phyloP scores from a whole-genome alignment of 2,113 vertebrate species.

The Semnopithecus entellus region DNA sequence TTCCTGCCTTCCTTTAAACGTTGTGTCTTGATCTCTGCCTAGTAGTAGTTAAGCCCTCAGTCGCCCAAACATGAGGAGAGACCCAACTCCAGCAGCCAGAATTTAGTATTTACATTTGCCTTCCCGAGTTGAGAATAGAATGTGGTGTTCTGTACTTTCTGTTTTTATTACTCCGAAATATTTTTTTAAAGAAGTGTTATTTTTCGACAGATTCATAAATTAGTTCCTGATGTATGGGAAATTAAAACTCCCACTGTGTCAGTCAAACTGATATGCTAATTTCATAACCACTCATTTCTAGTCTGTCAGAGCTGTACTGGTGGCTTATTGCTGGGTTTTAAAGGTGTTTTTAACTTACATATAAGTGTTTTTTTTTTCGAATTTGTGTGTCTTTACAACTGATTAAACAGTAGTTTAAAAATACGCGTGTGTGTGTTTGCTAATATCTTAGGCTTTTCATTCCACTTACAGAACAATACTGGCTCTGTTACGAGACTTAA shows the following conservation, averaged over 20 bases:
- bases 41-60: slow-evolving; percentile 50
- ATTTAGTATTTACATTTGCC: slow-evolving; percentile 70
- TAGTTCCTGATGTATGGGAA: slow-evolving; percentile 78
- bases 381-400: slow-evolving; percentile 84
- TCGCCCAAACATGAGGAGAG: slow-evolving; percentile 32
- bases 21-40: slow-evolving; percentile 66
- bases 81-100: slow-evolving; percentile 62
- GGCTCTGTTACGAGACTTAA: neutral
- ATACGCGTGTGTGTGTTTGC: slow-evolving; percentile 26
- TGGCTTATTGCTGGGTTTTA: slow-evolving; percentile 79
- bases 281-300: slow-evolving; percentile 77
- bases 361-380: slow-evolving; percentile 83
- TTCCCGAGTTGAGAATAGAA: slow-evolving; percentile 74
- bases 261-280: slow-evolving; percentile 78
- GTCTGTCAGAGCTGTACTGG: slow-evolving; percentile 78
- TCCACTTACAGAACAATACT: neutral
- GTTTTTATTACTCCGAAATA: slow-evolving; percentile 86
- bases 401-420: slow-evolving; percentile 88
- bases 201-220: slow-evolving; percentile 84
- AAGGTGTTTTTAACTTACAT: slow-evolving; percentile 85
- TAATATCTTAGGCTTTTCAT: slow-evolving; percentile 65
- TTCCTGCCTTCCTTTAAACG: slow-evolving; percentile 65
- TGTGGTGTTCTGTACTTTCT: slow-evolving; percentile 79
- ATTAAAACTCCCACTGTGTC: slow-evolving; percentile 75
- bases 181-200: slow-evolving; percentile 88